Conservation (phyloP, 1,140 invertebrate species). For the Acromyrmex echinatior region DNA sequence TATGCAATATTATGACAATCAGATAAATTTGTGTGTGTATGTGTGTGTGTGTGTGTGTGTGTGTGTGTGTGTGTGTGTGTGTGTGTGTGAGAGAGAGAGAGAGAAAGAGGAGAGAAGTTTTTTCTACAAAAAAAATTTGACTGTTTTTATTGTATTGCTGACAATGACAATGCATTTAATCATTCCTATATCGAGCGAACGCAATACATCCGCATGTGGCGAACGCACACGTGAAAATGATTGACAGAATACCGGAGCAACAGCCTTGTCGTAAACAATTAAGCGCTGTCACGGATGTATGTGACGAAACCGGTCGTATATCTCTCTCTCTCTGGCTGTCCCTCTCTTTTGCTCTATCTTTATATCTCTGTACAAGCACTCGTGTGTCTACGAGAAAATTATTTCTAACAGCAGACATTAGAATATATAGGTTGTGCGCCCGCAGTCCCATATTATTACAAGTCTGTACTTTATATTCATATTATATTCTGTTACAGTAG, state of each 20-base stretch:
- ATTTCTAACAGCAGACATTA: constrained; percentile 41
- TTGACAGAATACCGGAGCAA: constrained; percentile 40
- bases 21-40: not conserved
- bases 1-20: not conserved
- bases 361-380: not conserved
- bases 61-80: too few relatives aligned
- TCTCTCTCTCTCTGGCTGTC: constrained; percentile 4
- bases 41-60: too few relatives aligned
- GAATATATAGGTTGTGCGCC: constrained; percentile 18
- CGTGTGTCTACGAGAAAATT: constrained; percentile 20
- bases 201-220: not conserved
- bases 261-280: constrained; percentile 47
- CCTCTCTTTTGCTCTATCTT: not conserved
- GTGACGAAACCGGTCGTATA: constrained; percentile 16
- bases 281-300: constrained; percentile 36
- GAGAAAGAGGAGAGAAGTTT: not conserved
- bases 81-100: too few relatives aligned
- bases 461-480: not conserved
- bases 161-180: constrained; percentile 26
- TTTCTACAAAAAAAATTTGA: not conserved
- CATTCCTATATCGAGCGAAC: not conserved
- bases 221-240: constrained; percentile 14
- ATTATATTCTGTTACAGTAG: constrained; percentile 18
- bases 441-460: constrained; percentile 18
- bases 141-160: not conserved